These are phyloP conservation scores for Malurus leucopterus DNA, from an alignment of 2,797 vertebrate genomes.

Conservation along the genomic window DNA sequence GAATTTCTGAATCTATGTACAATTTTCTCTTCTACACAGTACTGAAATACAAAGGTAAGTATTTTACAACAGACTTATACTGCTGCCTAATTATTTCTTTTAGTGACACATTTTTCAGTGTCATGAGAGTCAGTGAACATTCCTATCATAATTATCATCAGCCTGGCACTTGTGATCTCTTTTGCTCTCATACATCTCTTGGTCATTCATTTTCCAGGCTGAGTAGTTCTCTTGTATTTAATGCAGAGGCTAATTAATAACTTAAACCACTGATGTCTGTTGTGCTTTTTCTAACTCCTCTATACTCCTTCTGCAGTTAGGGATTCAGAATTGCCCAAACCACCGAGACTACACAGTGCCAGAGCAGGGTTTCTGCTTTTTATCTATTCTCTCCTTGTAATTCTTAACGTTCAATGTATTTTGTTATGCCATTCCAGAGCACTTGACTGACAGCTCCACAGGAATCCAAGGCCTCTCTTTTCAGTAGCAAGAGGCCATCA, in stretches of 20 bases:
- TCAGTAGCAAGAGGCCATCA: not conserved
- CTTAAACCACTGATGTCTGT: not conserved
- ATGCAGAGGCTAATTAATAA: not conserved
- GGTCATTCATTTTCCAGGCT: not conserved
- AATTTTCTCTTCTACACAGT: not conserved
- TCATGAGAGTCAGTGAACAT: rapidly evolving
- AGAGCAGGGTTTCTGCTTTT: not conserved
- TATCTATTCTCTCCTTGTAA: not conserved
- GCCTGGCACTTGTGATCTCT: not conserved
- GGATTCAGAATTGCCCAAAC: not conserved
- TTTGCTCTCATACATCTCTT: not conserved
- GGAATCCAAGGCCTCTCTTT: not conserved
- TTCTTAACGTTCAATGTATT: not conserved
- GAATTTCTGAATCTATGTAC: not conserved
- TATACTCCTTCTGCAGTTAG: not conserved
- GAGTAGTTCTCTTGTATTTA: not conserved
- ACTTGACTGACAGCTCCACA: not conserved
- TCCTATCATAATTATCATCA: not conserved
- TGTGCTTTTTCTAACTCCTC: not conserved
- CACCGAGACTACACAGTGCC: not conserved
- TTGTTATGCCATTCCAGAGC: not conserved
- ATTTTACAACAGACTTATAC: not conserved
- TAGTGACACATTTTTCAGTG: not conserved
- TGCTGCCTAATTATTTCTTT: not conserved
- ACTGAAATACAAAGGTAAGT: not conserved